Evolutionary conservation across 2,113 vertebrate species (phyloP), one percentile per base, ranked within the genome.

Genomic region (Chamaetylas fuelleborni): DNA sequence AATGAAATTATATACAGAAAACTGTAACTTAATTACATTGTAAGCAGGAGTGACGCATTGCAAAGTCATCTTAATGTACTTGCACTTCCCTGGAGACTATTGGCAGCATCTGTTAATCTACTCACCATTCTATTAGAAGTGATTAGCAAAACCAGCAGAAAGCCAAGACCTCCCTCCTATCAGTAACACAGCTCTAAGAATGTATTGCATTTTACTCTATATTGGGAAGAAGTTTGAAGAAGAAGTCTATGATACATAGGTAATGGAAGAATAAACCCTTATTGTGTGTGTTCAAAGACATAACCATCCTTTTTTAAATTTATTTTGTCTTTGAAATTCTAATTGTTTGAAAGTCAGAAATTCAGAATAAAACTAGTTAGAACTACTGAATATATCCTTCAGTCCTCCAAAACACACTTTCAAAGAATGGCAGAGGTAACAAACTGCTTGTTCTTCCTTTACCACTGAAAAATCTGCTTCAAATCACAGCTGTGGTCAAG

Each of bases 11-110:
- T 88, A 90, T 64, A 58, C 57, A 82, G 57, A 76, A 85, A 96
- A 91, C 60, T 81, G 66, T 93, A 95, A 90, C 88, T 96, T 81
- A 94, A 93, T 96, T 95, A 89, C 50, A 25, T 65, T 64, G 62
- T 86, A 96, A 92, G 92, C 80, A 74, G 74, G 58, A 96, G 65
- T 87, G 87, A 94, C 81, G 17, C 87, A 85, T 96, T 92, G 78
- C 88, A 94, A 96, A 96, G 73, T 93, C 92, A 88, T 93, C 83
- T 92, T 97, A 96, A 97, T 96, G 78, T 92, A 96, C 93, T 96
- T 93, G 62, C 61, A 87, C 3, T 18, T 86, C 90, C 74, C 79
- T 40, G 48, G 69, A 92, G 73, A 94, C 69, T 86, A 82, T 73
- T 95, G 81, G 74, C 90, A 96, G 56, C 67, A 66, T 87, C 62